Conservation (phyloP, 1,140 invertebrate genomes). For the Ceratitis capitata region DNA sequence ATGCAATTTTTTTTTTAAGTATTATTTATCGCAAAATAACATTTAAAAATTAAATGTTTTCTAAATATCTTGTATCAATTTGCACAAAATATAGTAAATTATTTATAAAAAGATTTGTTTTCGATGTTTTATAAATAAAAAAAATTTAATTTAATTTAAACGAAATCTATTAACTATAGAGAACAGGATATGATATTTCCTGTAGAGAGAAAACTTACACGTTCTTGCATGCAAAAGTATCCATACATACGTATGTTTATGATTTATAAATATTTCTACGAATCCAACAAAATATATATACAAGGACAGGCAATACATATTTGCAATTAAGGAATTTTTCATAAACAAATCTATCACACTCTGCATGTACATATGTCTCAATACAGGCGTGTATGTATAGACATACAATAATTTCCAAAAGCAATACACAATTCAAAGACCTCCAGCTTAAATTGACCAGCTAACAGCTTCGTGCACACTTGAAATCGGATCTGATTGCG, state of each 20-base stretch:
- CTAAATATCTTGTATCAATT: no score
- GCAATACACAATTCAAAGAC: not conserved
- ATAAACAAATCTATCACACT: not conserved
- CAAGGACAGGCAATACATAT: not conserved
- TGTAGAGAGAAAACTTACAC: no score
- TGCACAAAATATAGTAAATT: no score
- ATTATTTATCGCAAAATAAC: no score
- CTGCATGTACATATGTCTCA: not conserved
- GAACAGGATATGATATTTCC: no score
- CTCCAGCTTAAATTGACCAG: not conserved
- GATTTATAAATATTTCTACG: not conserved
- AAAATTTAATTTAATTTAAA: no score
- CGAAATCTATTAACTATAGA: no score
- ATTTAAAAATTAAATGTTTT: no score
- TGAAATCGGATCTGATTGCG: constrained; percentile 21
- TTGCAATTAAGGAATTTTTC: not conserved
- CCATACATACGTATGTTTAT: not conserved
- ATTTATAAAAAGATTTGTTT: no score
- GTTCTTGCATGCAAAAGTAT: no score
- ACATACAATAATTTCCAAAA: not conserved
- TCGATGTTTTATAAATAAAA: no score
- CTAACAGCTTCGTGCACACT: not conserved
- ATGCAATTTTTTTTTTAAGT: no score
- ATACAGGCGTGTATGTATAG: not conserved
- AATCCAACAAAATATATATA: not conserved